Conservation (phyloP, 1,140 invertebrate genomes). For the Battus philenor region DNA sequence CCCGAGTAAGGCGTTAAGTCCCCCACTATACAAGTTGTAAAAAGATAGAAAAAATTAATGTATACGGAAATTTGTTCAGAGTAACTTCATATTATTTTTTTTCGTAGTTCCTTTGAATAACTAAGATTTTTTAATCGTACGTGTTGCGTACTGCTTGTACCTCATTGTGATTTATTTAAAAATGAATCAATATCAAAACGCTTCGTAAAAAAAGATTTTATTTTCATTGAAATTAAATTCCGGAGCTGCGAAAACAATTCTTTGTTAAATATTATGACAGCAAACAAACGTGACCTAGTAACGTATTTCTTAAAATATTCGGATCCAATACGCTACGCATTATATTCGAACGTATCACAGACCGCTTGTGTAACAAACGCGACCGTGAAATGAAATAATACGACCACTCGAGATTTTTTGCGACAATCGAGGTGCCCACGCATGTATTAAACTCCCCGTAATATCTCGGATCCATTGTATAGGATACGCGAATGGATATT, state of each 20-base stretch:
- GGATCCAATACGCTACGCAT: background rate
- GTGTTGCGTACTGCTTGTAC: too few relatives aligned
- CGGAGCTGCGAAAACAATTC: background rate
- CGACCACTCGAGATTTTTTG: slow-evolving; percentile 45
- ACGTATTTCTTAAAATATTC: background rate
- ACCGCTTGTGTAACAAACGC: slow-evolving; percentile 19
- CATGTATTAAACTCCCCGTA: slow-evolving; percentile 52
- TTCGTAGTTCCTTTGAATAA: too few relatives aligned
- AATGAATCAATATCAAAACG: too few relatives aligned
- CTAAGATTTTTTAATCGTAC: too few relatives aligned
- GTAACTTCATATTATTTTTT: too few relatives aligned
- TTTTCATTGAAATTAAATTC: too few relatives aligned
- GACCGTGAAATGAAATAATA: slow-evolving; percentile 19
- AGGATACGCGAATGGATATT: slow-evolving; percentile 25
- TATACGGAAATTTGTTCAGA: too few relatives aligned
- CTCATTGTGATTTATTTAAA: too few relatives aligned
- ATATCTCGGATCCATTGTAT: slow-evolving; percentile 43
- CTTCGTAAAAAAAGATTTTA: too few relatives aligned
- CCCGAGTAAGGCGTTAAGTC: too few relatives aligned
- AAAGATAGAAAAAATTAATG: too few relatives aligned
- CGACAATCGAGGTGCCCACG: slow-evolving; percentile 33
- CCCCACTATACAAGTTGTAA: too few relatives aligned
- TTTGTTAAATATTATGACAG: slow-evolving; percentile 4
- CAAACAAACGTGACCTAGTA: background rate
- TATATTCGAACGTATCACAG: background rate